Evolutionary conservation across 2,888 invertebrate genomes (phyloP).

Genomic region (Sycophila texana): DNA sequence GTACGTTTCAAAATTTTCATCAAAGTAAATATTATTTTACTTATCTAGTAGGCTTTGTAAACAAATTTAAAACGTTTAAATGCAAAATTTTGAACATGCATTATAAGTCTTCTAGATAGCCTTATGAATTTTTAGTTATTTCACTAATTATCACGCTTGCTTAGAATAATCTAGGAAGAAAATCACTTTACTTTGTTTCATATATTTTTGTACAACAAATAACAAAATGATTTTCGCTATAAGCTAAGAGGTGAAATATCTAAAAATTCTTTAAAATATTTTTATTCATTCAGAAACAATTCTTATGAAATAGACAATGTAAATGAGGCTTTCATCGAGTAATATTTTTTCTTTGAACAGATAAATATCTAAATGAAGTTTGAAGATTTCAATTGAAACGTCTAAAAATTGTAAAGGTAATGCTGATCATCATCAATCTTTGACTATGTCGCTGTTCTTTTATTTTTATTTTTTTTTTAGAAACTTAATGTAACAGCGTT

Average conservation of each 20-base stretch:
- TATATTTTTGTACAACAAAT: slow-evolving; percentile 6
- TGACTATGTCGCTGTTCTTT: slow-evolving; percentile 50
- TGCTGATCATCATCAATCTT: slow-evolving; percentile 51
- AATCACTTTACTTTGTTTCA: slow-evolving; percentile 1
- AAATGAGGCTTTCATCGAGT: slow-evolving; percentile 19
- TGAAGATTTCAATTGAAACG: slow-evolving; percentile 9
- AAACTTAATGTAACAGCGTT: slow-evolving; percentile 44
- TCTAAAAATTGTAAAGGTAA: slow-evolving; percentile 27
- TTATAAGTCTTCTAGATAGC: slow-evolving; percentile 5
- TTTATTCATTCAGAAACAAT: slow-evolving; percentile 25
- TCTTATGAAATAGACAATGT: slow-evolving; percentile 2
- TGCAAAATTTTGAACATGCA: no score
- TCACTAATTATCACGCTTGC: slow-evolving; percentile 30
- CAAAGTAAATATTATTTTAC: background rate
- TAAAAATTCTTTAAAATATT: slow-evolving; percentile 41
- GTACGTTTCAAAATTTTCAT: slow-evolving; percentile 22
- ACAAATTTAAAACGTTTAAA: no score
- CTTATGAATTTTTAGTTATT: slow-evolving; percentile 41
- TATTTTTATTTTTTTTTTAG: slow-evolving; percentile 53
- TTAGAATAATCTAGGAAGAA: slow-evolving; percentile 12
- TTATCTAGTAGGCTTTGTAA: no score
- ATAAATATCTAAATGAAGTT: slow-evolving; percentile 19
- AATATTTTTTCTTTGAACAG: slow-evolving; percentile 8
- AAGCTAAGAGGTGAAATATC: slow-evolving; percentile 31
- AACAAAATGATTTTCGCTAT: slow-evolving; percentile 31